A percentile compares a stretch with the other conserved stretches of the same genome.
phyloP scores from a whole-genome alignment of 2,888 invertebrate genomes.

The Ariolimax columbianus region DNA sequence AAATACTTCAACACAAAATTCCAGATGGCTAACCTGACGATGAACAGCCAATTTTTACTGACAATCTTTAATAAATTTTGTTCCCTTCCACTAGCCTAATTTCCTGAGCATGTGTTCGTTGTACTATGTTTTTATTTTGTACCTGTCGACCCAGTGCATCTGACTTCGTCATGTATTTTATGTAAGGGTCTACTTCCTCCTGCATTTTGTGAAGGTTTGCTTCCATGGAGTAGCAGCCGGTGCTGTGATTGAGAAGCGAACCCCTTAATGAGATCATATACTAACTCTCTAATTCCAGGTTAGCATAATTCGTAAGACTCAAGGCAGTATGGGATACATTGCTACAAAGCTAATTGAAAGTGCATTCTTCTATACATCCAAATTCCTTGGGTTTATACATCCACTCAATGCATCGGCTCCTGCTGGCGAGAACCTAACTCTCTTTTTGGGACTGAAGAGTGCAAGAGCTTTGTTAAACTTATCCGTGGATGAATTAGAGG shows the following conservation, averaged over 20 bases:
- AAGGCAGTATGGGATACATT: slow-evolving; percentile 87
- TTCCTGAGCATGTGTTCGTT: not conserved
- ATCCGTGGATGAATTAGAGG: slow-evolving; percentile 59
- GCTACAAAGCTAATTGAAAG: slow-evolving; percentile 72
- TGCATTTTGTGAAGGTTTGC: too few species aligned
- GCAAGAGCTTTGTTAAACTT: slow-evolving; percentile 62
- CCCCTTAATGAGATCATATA: not conserved
- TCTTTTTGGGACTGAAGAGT: slow-evolving; percentile 57
- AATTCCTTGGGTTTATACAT: slow-evolving; percentile 87
- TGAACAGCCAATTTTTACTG: too few species aligned
- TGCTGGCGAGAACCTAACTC: slow-evolving; percentile 56
- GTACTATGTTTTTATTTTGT: too few species aligned
- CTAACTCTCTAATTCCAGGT: slow-evolving; percentile 78
- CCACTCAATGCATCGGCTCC: slow-evolving; percentile 81
- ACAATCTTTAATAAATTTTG: too few species aligned
- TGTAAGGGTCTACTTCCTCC: too few species aligned
- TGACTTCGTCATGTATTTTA: too few species aligned
- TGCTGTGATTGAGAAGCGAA: too few species aligned
- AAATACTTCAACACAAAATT: too few species aligned
- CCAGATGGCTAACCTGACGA: too few species aligned
- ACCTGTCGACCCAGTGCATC: too few species aligned
- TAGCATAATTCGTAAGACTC: slow-evolving; percentile 90
- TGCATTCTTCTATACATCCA: slow-evolving; percentile 54
- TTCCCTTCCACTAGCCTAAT: too few species aligned
- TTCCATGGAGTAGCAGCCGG: too few species aligned